These are phyloP conservation scores for Pelecanoides urinatrix DNA, from an alignment of 2,113 vertebrate species.

Conservation along the genomic window DNA sequence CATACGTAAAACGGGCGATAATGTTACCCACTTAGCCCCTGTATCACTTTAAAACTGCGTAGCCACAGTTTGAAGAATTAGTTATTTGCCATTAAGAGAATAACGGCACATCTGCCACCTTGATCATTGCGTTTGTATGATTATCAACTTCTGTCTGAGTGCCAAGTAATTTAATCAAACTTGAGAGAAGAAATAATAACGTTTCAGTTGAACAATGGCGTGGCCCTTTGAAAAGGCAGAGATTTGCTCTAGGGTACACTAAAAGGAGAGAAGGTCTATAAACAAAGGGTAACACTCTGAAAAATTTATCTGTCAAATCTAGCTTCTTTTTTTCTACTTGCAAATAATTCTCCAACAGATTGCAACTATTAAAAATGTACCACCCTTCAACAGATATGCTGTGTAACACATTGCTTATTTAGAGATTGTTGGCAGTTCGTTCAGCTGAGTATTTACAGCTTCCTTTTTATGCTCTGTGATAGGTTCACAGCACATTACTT, in stretches of 20 bases:
- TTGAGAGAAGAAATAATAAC: conserved; percentile 54
- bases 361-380: not conserved
- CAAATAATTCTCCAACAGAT: conserved; percentile 30
- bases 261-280: conserved; percentile 43
- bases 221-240: conserved; percentile 52
- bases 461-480: not conserved
- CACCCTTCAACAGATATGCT: not conserved
- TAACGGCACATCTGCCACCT: conserved; percentile 60
- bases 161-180: conserved; percentile 58
- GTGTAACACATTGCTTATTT: not conserved
- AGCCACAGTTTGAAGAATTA: not conserved
- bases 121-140: conserved; percentile 29
- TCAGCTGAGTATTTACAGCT: not conserved
- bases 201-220: conserved; percentile 38
- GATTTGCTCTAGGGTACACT: conserved; percentile 48
- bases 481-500: not conserved
- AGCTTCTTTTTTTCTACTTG: not conserved
- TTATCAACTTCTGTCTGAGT: conserved; percentile 30
- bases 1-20: not conserved
- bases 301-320: conserved; percentile 49
- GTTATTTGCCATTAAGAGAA: conserved; percentile 2
- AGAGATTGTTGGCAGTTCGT: not conserved
- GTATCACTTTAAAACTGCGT: not conserved
- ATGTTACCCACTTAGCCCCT: not conserved
- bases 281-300: conserved; percentile 47